A percentile compares a stretch with the other conserved stretches of the same genome.
Conservation (phyloP, 2,113 vertebrate species). For the Synchiropus splendidus region DNA sequence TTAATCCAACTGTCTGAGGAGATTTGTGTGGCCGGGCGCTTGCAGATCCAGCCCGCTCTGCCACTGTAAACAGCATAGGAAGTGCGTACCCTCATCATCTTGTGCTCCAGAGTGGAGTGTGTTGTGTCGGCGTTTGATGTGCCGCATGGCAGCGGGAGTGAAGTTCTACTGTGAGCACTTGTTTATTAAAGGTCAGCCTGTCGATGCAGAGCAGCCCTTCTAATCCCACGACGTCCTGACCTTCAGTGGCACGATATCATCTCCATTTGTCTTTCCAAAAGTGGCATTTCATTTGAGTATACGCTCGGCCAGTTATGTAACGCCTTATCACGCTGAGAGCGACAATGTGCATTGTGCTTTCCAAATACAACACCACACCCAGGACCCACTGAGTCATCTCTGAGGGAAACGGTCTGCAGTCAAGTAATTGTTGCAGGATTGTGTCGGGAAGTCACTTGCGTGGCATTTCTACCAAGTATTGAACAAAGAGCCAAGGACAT, state of each 20-base stretch:
- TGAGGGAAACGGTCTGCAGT: no score
- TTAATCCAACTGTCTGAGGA: conserved; percentile 17
- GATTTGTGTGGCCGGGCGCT: conserved; percentile 1
- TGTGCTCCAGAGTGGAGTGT: background rate
- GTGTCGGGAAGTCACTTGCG: no score
- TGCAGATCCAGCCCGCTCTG: conserved; percentile 4
- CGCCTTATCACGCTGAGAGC: no score
- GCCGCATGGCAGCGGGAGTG: conserved; percentile 18
- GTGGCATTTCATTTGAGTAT: conserved; percentile 12
- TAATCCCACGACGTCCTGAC: conserved; percentile 46
- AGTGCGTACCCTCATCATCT: no score
- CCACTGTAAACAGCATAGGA: conserved; percentile 1
- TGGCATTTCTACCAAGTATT: no score
- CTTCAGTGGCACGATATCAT: conserved; percentile 50
- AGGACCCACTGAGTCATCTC: no score
- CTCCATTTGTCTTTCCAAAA: conserved; percentile 41
- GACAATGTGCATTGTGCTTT: no score
- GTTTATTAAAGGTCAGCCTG: conserved; percentile 59
- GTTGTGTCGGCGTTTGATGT: conserved; percentile 1
- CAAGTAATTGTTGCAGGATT: no score
- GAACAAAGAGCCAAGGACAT: no score
- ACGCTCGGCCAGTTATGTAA: no score
- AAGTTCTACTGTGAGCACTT: conserved; percentile 29
- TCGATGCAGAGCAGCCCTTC: conserved; percentile 32
- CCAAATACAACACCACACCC: no score